Percentiles rank a stretch among this genome's conserved stretches.
These are phyloP conservation scores for Nemotelus pantherinus DNA, from an alignment of 2,888 invertebrate species.

Conservation along the genomic window DNA sequence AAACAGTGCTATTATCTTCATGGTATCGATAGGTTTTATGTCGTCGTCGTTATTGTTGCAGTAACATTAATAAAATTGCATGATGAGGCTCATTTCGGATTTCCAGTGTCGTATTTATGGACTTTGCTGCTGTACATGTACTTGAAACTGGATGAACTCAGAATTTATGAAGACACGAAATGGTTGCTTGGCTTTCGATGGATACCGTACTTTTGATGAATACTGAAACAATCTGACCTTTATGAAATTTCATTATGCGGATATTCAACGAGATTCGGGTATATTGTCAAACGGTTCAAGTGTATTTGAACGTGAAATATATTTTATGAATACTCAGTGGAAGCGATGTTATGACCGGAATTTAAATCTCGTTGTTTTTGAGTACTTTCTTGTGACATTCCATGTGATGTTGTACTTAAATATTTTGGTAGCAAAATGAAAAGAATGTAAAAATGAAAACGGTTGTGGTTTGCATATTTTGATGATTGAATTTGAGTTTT, in stretches of 20 bases:
- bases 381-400: too few relatives aligned
- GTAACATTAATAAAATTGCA: background rate
- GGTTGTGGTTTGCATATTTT: too few relatives aligned
- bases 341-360: background rate
- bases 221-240: constrained; percentile 3
- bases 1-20: background rate
- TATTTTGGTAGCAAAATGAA: too few relatives aligned
- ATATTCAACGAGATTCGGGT: background rate
- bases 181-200: background rate
- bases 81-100: background rate
- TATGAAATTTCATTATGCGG: background rate
- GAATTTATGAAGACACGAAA: background rate
- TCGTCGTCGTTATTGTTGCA: background rate
- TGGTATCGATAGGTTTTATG: background rate
- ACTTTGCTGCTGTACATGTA: background rate
- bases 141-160: background rate
- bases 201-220: background rate
- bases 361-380: background rate
- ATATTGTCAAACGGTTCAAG: constrained; percentile 1
- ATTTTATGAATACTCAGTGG: constrained; percentile 9
- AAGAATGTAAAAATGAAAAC: too few relatives aligned
- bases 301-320: background rate
- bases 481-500: too few relatives aligned
- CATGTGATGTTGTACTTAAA: too few relatives aligned
- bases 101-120: background rate